Conservation (phyloP, 2,113 vertebrate species). For the Indri indri region DNA sequence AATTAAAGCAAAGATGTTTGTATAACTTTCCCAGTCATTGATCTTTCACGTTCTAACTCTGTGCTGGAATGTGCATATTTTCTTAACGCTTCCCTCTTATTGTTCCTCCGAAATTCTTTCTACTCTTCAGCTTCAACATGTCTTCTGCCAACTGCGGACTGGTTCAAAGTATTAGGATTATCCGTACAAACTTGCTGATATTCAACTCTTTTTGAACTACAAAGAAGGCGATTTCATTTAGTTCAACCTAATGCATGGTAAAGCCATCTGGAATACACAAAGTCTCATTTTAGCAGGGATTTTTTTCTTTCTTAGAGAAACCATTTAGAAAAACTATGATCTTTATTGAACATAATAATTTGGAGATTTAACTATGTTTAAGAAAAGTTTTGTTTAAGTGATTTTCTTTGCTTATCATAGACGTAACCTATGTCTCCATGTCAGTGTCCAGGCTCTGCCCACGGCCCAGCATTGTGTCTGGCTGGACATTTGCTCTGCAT, state of each 20-base stretch:
- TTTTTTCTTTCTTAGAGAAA: background rate
- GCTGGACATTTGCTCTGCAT: background rate
- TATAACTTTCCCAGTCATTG: background rate
- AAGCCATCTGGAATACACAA: background rate
- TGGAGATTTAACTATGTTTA: background rate
- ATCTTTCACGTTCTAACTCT: background rate
- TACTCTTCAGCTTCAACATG: background rate
- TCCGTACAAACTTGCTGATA: background rate
- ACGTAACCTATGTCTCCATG: background rate
- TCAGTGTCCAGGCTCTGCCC: background rate
- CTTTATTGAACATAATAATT: background rate
- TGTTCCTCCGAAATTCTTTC: background rate
- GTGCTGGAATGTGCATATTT: background rate
- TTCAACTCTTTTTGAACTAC: background rate
- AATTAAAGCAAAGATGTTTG: background rate
- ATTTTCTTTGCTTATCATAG: background rate
- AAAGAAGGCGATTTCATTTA: background rate
- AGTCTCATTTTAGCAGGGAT: background rate
- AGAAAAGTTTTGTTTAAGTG: background rate
- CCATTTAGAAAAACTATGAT: background rate
- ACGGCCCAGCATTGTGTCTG: rapidly evolving
- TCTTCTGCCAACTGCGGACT: background rate
- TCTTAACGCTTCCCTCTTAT: background rate
- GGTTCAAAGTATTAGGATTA: background rate
- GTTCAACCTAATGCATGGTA: background rate